Evolutionary conservation across 1,140 invertebrate genomes (phyloP), one percentile per base, ranked within the genome.

Genomic region (Brachionus manjavacas): DNA sequence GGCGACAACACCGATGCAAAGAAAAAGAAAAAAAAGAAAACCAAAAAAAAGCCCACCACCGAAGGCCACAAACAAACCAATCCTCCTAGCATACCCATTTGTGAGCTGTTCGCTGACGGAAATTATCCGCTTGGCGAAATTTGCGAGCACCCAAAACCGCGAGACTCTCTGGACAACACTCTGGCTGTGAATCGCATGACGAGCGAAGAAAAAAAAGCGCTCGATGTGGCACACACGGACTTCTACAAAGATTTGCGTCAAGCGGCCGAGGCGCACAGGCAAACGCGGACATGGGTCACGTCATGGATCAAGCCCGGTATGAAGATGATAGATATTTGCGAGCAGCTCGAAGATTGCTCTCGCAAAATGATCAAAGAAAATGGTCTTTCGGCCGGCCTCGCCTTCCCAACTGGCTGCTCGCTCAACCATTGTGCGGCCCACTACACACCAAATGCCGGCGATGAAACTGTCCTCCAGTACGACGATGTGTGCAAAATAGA

Each of bases 401-500:
- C 97, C 20, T 99, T 99, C 90, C 98, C 98, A 9, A 99, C 98
- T 55, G 98, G 98, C 0, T 99, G 97, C 88, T 98, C 96, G 6
- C 91, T 98, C 20, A 99, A 99, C 90, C 94, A 99, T 89, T 98
- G 96, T 89, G 98, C 98, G 85, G 98, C 98, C 84, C 98, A 99
- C 91, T 99, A 99, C 88, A 99, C 98, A 16, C 98, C 98, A 64
- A 99, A 99, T 91, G 95, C 95, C 85, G 98, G 97, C 14, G 98
- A 99, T 90, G 91, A 92, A 3, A 99, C 97, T 0, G 95, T 99
- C 23, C 91, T 99, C 14, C 92, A 94, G 85, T 95, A 95, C 87
- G 96, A 99, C 88, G 98, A 99, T 91, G 97, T 99, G 3, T 97
- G 96, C 81, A 99, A 99, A 91, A 98, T 99, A 88, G 98, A 99